Percentiles rank a stretch among this genome's conserved stretches.
Evolutionary conservation across 1,140 invertebrate species (phyloP).

Genomic region (Pseudachorutes palmiensis): DNA sequence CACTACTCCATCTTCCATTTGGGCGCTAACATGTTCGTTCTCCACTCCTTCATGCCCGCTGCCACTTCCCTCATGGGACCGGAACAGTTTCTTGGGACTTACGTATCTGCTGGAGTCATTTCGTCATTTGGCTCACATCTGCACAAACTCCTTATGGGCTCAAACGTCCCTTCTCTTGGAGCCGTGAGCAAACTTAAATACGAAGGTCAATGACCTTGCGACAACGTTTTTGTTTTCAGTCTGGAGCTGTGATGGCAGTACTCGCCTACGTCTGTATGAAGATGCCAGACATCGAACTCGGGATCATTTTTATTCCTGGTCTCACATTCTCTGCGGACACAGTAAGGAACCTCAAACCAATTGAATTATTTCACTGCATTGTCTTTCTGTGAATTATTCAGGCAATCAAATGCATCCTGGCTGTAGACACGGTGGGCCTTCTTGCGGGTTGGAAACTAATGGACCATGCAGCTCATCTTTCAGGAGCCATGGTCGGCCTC

Average conservation of each 20-base stretch:
- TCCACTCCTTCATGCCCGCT: slow-evolving; percentile 66
- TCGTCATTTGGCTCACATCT: slow-evolving; percentile 77
- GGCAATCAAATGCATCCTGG: slow-evolving; percentile 79
- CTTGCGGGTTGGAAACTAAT: slow-evolving; percentile 67
- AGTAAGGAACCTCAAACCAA: slow-evolving; percentile 48
- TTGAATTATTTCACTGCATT: slow-evolving; percentile 23
- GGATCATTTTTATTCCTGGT: slow-evolving; percentile 81
- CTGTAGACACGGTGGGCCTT: slow-evolving; percentile 70
- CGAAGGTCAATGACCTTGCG: neutral
- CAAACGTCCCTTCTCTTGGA: slow-evolving; percentile 70
- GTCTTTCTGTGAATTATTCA: too few relatives aligned
- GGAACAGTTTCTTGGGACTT: slow-evolving; percentile 87
- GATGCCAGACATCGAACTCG: slow-evolving; percentile 75
- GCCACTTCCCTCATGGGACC: slow-evolving; percentile 70
- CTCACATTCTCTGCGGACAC: slow-evolving; percentile 73
- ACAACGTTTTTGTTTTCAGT: slow-evolving; percentile 52
- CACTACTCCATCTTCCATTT: slow-evolving; percentile 81
- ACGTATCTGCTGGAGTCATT: slow-evolving; percentile 76
- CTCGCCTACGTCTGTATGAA: slow-evolving; percentile 76
- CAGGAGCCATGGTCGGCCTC: slow-evolving; percentile 85
- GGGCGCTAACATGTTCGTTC: slow-evolving; percentile 88
- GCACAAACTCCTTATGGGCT: slow-evolving; percentile 60
- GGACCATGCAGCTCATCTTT: slow-evolving; percentile 96
- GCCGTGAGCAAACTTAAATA: slow-evolving; percentile 60
- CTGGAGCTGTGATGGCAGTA: slow-evolving; percentile 85